Evolutionary conservation across 2,888 invertebrate genomes (phyloP).

Genomic region (Heliconius erato): DNA sequence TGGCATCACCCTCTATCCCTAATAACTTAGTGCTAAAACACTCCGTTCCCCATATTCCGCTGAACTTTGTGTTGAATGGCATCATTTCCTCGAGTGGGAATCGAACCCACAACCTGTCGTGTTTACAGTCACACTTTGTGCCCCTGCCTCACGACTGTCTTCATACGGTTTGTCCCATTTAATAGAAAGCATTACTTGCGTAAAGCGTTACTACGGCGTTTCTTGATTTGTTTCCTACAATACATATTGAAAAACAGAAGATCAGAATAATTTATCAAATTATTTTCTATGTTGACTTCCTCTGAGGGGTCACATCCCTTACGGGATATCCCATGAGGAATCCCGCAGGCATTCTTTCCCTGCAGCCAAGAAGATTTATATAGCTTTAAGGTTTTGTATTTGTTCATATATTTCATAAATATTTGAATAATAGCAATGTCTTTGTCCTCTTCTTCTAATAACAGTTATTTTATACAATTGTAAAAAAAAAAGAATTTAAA

Average conservation of each 20-base stretch:
- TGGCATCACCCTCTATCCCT: too few species aligned
- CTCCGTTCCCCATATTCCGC: too few species aligned
- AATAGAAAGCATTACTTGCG: too few species aligned
- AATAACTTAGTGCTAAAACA: too few species aligned
- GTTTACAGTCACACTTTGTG: too few species aligned
- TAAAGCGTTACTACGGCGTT: too few species aligned
- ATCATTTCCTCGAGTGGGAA: too few species aligned
- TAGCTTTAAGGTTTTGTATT: background rate
- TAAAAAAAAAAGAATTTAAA: too few species aligned
- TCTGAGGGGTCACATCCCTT: background rate
- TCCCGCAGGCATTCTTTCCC: background rate
- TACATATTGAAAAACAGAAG: background rate
- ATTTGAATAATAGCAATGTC: background rate
- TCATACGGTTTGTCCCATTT: too few species aligned
- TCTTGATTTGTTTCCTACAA: background rate
- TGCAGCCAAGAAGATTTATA: background rate
- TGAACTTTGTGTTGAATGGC: too few species aligned
- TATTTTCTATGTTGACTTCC: background rate
- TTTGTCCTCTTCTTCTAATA: background rate
- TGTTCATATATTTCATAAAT: background rate
- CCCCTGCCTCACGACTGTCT: too few species aligned
- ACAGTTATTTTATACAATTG: background rate
- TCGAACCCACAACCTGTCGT: too few species aligned
- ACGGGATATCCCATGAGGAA: background rate
- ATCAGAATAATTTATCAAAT: background rate